Evolutionary conservation across 2,888 invertebrate species (phyloP).

Genomic region (Blomia tropicalis): DNA sequence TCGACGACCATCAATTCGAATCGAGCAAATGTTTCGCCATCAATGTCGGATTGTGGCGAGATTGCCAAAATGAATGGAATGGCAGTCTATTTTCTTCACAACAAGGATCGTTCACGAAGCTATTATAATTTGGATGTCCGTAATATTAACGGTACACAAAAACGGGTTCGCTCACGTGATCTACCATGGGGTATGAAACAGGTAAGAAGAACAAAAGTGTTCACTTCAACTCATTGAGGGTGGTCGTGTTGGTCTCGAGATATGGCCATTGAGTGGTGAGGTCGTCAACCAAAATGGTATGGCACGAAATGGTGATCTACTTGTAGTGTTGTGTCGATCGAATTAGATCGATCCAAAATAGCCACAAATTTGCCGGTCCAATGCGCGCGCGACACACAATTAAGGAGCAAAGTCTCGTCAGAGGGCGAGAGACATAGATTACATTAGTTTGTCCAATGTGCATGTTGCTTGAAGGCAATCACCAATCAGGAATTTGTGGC

Average conservation of each 20-base stretch:
- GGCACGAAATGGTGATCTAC: no score
- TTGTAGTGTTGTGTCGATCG: no score
- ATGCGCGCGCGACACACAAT: background rate
- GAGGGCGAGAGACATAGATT: background rate
- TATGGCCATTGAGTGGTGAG: background rate
- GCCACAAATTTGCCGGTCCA: background rate
- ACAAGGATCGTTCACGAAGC: slow-evolving; percentile 12
- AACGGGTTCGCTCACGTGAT: slow-evolving; percentile 16
- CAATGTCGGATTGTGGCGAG: slow-evolving; percentile 14
- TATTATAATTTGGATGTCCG: slow-evolving; percentile 23
- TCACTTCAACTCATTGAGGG: background rate
- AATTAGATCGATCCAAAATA: background rate
- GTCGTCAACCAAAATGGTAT: background rate
- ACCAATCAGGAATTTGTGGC: background rate
- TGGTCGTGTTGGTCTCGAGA: background rate
- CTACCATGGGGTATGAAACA: slow-evolving; percentile 24
- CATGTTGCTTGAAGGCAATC: background rate
- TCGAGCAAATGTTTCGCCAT: background rate
- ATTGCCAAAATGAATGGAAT: slow-evolving; percentile 15
- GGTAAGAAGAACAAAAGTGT: background rate
- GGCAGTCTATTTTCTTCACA: slow-evolving; percentile 23
- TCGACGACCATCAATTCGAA: background rate
- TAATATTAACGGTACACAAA: slow-evolving; percentile 19
- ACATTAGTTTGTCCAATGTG: background rate
- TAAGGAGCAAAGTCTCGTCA: no score